These are phyloP conservation scores for Delichon dasypus DNA, from an alignment of 2,797 vertebrate species.

Conservation along the genomic window DNA sequence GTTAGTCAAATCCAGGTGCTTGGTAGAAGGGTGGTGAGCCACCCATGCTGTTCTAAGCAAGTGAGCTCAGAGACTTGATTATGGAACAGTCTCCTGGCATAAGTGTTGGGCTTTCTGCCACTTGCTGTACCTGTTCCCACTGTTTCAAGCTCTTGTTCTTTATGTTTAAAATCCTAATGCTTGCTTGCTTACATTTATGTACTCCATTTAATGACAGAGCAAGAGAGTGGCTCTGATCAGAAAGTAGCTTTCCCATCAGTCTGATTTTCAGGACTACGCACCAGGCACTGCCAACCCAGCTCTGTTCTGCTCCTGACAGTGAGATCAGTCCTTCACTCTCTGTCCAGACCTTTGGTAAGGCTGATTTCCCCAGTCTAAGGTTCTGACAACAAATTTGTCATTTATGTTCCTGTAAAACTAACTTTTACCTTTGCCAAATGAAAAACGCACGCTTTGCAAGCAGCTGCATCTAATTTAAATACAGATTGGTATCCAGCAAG, in stretches of 20 bases:
- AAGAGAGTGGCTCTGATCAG: neutral
- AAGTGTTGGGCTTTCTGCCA: conserved; percentile 20
- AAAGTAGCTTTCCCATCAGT: neutral
- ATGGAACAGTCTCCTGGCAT: conserved; percentile 40
- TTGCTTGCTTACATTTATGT: neutral
- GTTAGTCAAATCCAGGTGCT: conserved; percentile 31
- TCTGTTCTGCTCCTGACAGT: neutral
- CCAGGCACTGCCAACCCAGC: neutral
- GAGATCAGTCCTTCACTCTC: neutral
- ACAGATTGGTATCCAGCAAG: neutral
- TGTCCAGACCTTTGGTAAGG: neutral
- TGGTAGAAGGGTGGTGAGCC: neutral
- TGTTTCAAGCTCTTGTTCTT: neutral
- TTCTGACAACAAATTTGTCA: neutral
- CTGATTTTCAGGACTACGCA: neutral
- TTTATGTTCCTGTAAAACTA: neutral
- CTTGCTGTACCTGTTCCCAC: conserved; percentile 37
- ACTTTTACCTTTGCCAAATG: neutral
- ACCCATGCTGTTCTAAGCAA: conserved; percentile 46
- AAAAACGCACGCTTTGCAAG: neutral
- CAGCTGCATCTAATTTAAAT: neutral
- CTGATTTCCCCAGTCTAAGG: neutral
- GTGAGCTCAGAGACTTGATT: conserved; percentile 6
- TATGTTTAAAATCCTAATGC: neutral
- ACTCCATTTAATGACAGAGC: neutral